Percentiles rank a stretch among this genome's conserved stretches.
Conservation (phyloP, 2,888 invertebrate genomes). For the Osmoderma eremita region DNA sequence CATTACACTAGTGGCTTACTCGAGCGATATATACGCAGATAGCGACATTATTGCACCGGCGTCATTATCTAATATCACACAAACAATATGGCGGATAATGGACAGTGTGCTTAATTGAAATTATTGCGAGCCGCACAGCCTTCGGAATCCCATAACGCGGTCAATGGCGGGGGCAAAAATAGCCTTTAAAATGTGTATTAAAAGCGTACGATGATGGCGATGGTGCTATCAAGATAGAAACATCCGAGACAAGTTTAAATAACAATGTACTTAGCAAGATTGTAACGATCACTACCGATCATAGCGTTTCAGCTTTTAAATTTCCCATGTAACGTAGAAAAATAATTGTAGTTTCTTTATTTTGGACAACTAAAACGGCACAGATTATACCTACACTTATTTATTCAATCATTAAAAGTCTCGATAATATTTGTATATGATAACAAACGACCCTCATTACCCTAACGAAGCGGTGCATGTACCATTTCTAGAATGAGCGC, state of each 20-base stretch:
- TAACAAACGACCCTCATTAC: no score
- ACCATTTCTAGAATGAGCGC: no score
- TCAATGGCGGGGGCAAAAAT: neutral
- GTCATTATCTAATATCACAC: constrained; percentile 29
- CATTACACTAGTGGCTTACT: constrained; percentile 24
- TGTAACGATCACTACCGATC: constrained; percentile 2
- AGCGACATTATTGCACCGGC: constrained; percentile 20
- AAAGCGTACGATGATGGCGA: constrained; percentile 10
- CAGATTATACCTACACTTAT: no score
- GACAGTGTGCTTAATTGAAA: constrained; percentile 24
- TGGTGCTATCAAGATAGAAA: constrained; percentile 31
- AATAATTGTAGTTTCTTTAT: no score
- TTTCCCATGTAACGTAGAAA: no score
- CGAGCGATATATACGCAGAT: constrained; percentile 8
- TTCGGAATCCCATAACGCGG: neutral
- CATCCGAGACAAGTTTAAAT: constrained; percentile 19
- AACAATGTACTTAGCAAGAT: constrained; percentile 23
- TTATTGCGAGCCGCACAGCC: constrained; percentile 1
- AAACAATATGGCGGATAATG: constrained; percentile 32
- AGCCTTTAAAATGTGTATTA: constrained; percentile 16
- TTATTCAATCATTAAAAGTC: no score
- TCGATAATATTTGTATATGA: neutral
- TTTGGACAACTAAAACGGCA: no score
- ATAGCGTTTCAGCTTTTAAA: no score
- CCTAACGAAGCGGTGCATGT: no score